Base-by-base conservation (phyloP, 2,797 vertebrate species). In the Eospalax fontanierii region DNA sequence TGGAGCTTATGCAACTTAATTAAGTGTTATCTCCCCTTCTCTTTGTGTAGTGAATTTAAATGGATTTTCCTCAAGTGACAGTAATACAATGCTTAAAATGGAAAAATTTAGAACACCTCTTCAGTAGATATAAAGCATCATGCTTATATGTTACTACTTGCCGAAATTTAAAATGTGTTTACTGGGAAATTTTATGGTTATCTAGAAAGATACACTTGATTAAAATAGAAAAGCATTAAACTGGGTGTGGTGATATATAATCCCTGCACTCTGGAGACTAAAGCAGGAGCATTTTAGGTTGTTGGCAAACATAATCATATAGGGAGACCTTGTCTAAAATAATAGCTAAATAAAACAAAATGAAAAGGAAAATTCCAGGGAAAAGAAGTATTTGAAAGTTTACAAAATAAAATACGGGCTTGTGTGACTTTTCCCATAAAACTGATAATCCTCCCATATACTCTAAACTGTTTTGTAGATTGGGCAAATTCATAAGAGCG, bases 91-190 rank as follows among this genome's bases (percentile, higher is more conserved):
- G 8, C 94, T 96, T 43, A 33, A 97, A n/a, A 40, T 90, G 82
- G 68, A 84, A 89, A 80, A 91, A 74, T 97, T 96, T 91, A 59
- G 75, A 94, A 73, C 19, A 96, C 86, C 46, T 22, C 57, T 87
- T 88, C 43, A 0, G 93, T 92, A 92, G 85, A 93, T 96, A 97
- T 96, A 92, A 50, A 91, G 83, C 46, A 71, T 59, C 65, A 82
- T 92, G 63, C 89, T 95, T 83, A 84, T 97, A 92, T 90, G 76
- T 95, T 86, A 94, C 66, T 74, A 75, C 97, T 97, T 97, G 93
- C 97, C 96, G 98, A 33, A 79, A 90, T 94, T 97, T 98, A 96
- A 98, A 97, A 98, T 97, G 94, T 97, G 84, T 80, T 87, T 96
- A 91, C 97, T 97, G 90, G n/a, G 94, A 97, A 84, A 97, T 93